phyloP scores from a whole-genome alignment of 2,888 invertebrate genomes.

The Steinernema scapterisci region DNA sequence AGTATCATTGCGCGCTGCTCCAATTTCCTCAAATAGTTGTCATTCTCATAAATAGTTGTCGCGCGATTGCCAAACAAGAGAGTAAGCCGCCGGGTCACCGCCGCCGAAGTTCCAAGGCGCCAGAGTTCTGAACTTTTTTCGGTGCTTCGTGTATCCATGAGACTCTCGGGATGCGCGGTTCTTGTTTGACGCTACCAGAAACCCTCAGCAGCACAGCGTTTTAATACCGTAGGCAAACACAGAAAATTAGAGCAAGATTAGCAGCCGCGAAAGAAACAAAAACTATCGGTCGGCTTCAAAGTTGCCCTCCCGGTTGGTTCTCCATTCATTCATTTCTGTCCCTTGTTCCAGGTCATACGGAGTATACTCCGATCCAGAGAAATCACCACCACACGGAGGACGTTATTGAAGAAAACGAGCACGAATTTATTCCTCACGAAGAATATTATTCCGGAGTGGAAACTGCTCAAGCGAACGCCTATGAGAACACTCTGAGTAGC shows the following conservation, averaged over 20 bases:
- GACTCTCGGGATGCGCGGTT: neutral
- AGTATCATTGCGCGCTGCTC: constrained; percentile 26
- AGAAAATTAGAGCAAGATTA: constrained; percentile 13
- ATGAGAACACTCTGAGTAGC: constrained; percentile 19
- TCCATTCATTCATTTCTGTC: neutral
- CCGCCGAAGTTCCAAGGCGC: neutral
- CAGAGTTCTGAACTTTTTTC: neutral
- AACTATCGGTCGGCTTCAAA: neutral
- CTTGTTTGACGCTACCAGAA: neutral
- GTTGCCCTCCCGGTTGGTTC: neutral
- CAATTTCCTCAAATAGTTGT: constrained; percentile 30
- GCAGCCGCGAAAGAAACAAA: neutral
- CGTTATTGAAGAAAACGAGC: constrained; percentile 56
- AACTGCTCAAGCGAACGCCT: neutral
- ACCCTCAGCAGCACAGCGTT: neutral
- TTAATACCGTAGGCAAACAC: constrained; percentile 23
- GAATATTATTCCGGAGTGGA: constrained; percentile 35
- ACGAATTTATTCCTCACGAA: constrained; percentile 46
- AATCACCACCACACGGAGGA: constrained; percentile 43
- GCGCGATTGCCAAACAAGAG: neutral
- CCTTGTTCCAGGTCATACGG: constrained; percentile 8
- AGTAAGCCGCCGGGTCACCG: neutral
- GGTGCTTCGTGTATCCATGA: neutral
- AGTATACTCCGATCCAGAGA: constrained; percentile 6
- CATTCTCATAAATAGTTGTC: constrained; percentile 18